phyloP scores from a whole-genome alignment of 2,797 vertebrate genomes.

The Tokudaia tokunoshimensis region DNA sequence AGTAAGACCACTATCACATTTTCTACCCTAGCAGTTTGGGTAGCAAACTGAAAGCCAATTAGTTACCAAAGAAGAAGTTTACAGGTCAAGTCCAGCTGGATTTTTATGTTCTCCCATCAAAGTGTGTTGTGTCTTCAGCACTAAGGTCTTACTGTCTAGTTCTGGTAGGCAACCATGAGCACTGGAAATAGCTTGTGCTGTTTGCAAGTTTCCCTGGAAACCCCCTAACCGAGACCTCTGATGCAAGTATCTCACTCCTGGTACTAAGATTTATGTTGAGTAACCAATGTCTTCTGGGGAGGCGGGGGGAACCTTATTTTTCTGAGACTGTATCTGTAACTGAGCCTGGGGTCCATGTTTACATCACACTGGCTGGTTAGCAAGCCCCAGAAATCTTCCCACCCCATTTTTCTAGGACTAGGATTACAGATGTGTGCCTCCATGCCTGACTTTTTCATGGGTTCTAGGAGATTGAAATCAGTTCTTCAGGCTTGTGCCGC shows the following conservation, averaged over 20 bases:
- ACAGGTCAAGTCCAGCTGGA: background rate
- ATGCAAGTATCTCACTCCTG: background rate
- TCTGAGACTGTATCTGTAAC: background rate
- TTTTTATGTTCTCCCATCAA: background rate
- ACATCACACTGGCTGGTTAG: too few species aligned
- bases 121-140: background rate
- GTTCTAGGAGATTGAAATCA: background rate
- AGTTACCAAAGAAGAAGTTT: background rate
- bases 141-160: background rate
- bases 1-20: background rate
- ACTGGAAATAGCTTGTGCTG: background rate
- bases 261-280: background rate
- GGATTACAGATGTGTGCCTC: background rate
- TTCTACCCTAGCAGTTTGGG: background rate
- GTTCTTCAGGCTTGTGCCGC: too few species aligned
- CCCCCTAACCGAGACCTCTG: background rate
- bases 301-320: background rate
- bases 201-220: background rate
- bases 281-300: background rate
- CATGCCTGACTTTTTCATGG: background rate
- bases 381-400: background rate
- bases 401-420: too few species aligned
- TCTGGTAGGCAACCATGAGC: background rate
- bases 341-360: background rate
- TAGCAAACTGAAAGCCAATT: background rate